phyloP scores from a whole-genome alignment of 2,888 invertebrate genomes.

The Papilio elwesi region DNA sequence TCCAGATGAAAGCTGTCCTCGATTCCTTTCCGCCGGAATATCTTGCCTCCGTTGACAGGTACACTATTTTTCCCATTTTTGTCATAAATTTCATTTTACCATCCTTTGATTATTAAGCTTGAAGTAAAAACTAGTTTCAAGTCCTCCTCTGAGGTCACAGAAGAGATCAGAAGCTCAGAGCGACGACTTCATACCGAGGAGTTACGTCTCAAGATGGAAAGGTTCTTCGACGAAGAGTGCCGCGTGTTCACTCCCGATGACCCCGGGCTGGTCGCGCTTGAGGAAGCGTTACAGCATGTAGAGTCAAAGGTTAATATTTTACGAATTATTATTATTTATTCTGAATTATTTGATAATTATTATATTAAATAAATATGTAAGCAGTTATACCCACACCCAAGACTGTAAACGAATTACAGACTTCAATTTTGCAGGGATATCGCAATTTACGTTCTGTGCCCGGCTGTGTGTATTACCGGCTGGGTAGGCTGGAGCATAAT shows the following conservation, averaged over 20 bases:
- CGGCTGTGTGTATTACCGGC: too few species aligned
- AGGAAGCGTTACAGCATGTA: constrained; percentile 61
- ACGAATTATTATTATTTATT: neutral
- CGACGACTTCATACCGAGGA: constrained; percentile 59
- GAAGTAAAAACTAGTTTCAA: constrained; percentile 37
- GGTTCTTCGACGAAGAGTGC: constrained; percentile 71
- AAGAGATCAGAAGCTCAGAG: constrained; percentile 49
- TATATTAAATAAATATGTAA: too few species aligned
- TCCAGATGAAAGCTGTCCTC: constrained; percentile 61
- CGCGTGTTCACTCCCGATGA: constrained; percentile 66
- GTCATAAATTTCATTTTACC: neutral
- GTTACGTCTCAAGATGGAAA: constrained; percentile 61
- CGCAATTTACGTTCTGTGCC: too few species aligned
- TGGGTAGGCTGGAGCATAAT: too few species aligned
- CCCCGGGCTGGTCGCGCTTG: constrained; percentile 60
- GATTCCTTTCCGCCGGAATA: constrained; percentile 67
- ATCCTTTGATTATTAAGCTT: neutral
- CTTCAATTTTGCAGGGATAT: too few species aligned
- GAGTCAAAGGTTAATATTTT: constrained; percentile 58
- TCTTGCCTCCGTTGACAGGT: constrained; percentile 69
- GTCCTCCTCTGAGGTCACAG: constrained; percentile 51
- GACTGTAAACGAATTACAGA: too few species aligned
- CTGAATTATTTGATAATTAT: too few species aligned
- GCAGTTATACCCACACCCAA: too few species aligned
- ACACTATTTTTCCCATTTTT: neutral